A percentile compares a stretch with the other conserved stretches of the same genome.
Conservation (phyloP, 2,888 invertebrate genomes). For the Synergus umbraculus region DNA sequence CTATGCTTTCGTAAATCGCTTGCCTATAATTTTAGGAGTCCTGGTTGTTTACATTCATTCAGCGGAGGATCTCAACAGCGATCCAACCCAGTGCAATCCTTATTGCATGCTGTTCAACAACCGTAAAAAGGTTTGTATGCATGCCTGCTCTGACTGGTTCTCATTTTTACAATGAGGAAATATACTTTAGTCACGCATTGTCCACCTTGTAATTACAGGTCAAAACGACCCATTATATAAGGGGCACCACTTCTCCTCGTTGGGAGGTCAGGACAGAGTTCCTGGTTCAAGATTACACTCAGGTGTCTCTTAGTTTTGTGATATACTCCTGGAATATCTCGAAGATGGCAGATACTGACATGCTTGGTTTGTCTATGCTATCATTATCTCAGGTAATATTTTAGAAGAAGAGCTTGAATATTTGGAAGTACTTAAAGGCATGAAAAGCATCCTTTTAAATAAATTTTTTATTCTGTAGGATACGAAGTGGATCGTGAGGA, state of each 20-base stretch:
- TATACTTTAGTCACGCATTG: constrained; percentile 26
- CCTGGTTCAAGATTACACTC: constrained; percentile 78
- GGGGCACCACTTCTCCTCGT: constrained; percentile 76
- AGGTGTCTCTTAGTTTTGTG: constrained; percentile 78
- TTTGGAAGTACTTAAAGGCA: background rate
- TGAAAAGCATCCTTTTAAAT: background rate
- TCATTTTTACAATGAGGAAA: constrained; percentile 29
- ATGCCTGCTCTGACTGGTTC: constrained; percentile 21
- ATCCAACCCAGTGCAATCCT: constrained; percentile 78
- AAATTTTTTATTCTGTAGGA: constrained; percentile 28
- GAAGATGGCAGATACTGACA: constrained; percentile 78
- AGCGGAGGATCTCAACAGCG: constrained; percentile 77
- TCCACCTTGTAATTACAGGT: constrained; percentile 71
- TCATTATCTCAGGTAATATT: constrained; percentile 75
- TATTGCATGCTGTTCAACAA: constrained; percentile 80
- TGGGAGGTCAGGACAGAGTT: constrained; percentile 79
- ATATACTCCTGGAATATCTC: constrained; percentile 79
- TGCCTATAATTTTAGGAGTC: constrained; percentile 72
- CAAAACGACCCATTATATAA: constrained; percentile 79
- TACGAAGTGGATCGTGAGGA: constrained; percentile 70
- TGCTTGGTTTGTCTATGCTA: constrained; percentile 78
- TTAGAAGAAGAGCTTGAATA: background rate
- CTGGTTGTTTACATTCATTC: constrained; percentile 79
- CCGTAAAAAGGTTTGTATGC: constrained; percentile 76
- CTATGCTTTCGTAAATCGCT: constrained; percentile 54